Evolutionary conservation across 2,888 invertebrate genomes (phyloP).

Genomic region (Esperia sulphurella): DNA sequence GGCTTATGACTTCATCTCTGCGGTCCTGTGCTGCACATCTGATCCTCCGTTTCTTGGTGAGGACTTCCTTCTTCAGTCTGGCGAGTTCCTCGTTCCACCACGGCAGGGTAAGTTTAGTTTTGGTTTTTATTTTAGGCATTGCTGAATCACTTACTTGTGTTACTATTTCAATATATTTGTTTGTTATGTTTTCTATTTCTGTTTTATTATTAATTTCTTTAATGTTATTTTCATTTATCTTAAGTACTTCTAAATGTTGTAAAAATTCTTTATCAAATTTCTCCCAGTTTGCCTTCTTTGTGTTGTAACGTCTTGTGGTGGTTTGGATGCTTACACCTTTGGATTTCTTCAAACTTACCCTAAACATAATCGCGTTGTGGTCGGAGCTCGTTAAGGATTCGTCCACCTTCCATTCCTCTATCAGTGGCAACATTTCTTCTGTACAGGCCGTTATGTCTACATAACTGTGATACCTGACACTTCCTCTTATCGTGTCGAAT

Average conservation of each 20-base stretch:
- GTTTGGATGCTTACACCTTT: neutral
- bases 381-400: conserved; percentile 4
- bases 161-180: neutral
- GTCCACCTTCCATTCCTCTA: conserved; percentile 9
- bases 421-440: neutral
- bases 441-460: conserved; percentile 13
- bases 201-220: conserved; percentile 1
- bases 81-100: no score
- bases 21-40: neutral
- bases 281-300: conserved; percentile 6
- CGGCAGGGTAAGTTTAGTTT: neutral
- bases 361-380: conserved; percentile 6
- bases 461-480: neutral
- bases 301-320: conserved; percentile 7
- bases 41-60: neutral
- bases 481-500: conserved; percentile 14
- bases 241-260: neutral
- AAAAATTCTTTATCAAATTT: conserved; percentile 4
- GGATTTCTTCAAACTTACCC: neutral
- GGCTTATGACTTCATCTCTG: neutral
- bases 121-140: neutral
- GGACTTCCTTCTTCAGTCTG: no score
- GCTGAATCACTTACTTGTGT: neutral
- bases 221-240: neutral
- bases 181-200: conserved; percentile 3